Conservation (phyloP, 1,140 invertebrate species). For the Aphaenogaster floridana region DNA sequence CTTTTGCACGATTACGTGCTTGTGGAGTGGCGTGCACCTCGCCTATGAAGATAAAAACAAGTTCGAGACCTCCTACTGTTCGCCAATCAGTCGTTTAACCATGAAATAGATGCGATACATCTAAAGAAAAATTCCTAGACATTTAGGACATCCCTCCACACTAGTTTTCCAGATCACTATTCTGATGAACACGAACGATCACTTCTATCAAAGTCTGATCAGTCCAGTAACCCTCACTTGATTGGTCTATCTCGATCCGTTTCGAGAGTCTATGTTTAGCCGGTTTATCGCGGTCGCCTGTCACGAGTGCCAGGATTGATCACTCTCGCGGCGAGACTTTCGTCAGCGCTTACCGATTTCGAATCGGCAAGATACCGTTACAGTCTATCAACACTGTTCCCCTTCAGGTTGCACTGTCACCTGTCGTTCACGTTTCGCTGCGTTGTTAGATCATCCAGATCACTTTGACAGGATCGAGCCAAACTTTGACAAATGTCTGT, state of each 20-base stretch:
- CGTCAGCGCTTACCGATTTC: not conserved
- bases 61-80: not conserved
- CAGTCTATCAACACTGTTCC: slow-evolving; percentile 33
- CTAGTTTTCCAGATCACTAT: not conserved
- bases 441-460: slow-evolving; percentile 7
- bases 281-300: not conserved
- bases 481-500: not conserved
- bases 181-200: slow-evolving; percentile 22
- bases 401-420: slow-evolving; percentile 37
- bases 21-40: not conserved
- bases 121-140: not conserved
- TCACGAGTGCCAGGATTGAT: slow-evolving; percentile 30
- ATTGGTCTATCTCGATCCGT: not conserved
- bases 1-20: slow-evolving; percentile 55
- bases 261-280: slow-evolving; percentile 8
- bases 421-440: slow-evolving; percentile 1
- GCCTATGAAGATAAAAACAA: not conserved
- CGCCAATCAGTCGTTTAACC: not conserved
- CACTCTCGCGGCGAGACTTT: not conserved
- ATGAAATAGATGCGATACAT: slow-evolving; percentile 8
- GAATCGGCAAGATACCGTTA: slow-evolving; percentile 13
- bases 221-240: not conserved
- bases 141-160: not conserved
- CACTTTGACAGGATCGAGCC: not conserved
- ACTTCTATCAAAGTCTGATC: slow-evolving; percentile 13